These are phyloP conservation scores for Callitettix versicolor DNA, from an alignment of 1,140 invertebrate species.

Conservation along the genomic window DNA sequence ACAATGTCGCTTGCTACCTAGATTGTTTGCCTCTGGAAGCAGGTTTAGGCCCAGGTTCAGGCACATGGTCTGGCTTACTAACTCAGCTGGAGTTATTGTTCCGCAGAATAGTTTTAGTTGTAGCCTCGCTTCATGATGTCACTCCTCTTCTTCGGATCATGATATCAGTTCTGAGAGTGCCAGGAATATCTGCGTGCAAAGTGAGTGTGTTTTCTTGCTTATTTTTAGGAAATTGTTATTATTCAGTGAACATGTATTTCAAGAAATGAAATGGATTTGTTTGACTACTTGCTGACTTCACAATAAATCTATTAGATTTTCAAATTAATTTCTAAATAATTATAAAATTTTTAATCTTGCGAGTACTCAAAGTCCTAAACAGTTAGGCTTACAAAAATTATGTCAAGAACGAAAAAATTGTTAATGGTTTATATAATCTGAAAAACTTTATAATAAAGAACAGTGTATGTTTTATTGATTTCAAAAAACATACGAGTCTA, in stretches of 20 bases:
- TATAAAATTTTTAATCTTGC: no score
- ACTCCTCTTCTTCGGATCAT: slow-evolving; percentile 75
- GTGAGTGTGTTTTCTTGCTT: slow-evolving; percentile 35
- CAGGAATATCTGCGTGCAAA: slow-evolving; percentile 67
- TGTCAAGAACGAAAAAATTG: no score
- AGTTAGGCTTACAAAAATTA: no score
- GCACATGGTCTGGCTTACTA: slow-evolving; percentile 69
- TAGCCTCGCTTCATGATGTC: slow-evolving; percentile 62
- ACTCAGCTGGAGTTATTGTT: slow-evolving; percentile 77
- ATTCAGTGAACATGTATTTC: slow-evolving; percentile 5
- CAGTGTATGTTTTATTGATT: no score
- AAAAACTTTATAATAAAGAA: no score
- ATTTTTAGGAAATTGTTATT: background rate
- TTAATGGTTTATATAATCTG: no score
- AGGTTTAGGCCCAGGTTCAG: slow-evolving; percentile 49
- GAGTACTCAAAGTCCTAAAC: no score
- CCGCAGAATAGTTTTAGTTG: slow-evolving; percentile 60
- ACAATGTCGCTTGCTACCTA: slow-evolving; percentile 87
- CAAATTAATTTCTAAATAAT: no score
- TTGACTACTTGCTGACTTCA: background rate
- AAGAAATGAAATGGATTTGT: background rate
- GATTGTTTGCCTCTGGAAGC: slow-evolving; percentile 83
- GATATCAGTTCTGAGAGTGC: slow-evolving; percentile 72
- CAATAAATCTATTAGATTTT: no score
- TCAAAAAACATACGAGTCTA: no score